These are phyloP conservation scores for Conus canariensis DNA, from an alignment of 2,888 invertebrate genomes.

Conservation along the genomic window DNA sequence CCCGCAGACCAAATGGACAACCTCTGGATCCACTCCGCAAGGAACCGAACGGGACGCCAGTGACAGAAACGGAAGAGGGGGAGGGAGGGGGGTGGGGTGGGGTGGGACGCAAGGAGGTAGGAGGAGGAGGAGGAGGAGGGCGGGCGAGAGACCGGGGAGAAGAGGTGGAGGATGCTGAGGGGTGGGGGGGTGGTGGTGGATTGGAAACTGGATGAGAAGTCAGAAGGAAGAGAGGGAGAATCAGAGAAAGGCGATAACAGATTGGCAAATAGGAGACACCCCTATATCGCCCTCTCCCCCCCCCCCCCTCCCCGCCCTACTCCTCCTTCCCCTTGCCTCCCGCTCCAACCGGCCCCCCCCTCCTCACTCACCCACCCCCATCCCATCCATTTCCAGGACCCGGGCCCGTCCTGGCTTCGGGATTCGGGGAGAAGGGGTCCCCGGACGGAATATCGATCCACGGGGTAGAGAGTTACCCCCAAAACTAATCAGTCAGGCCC, in stretches of 20 bases:
- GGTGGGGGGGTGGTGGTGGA: background rate
- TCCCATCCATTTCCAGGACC: conserved; percentile 1
- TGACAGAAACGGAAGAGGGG: background rate
- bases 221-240: conserved; percentile 1
- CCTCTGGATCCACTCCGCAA: background rate
- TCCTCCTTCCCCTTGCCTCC: too few relatives aligned
- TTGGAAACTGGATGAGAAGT: background rate
- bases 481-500: conserved; percentile 40
- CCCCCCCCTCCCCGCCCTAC: background rate
- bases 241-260: conserved; percentile 37
- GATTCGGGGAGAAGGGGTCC: background rate
- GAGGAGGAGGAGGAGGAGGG: background rate
- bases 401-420: background rate
- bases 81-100: background rate
- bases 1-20: too few relatives aligned
- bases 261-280: conserved; percentile 39
- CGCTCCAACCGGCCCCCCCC: background rate
- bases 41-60: background rate
- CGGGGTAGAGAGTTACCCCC: background rate
- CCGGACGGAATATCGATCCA: conserved; percentile 30
- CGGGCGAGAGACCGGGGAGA: background rate
- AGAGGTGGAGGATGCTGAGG: background rate
- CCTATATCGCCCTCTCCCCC: background rate
- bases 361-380: background rate
- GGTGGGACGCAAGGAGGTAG: background rate